Conservation (phyloP, 2,797 vertebrate genomes). For the Premnoplex brunnescens region DNA sequence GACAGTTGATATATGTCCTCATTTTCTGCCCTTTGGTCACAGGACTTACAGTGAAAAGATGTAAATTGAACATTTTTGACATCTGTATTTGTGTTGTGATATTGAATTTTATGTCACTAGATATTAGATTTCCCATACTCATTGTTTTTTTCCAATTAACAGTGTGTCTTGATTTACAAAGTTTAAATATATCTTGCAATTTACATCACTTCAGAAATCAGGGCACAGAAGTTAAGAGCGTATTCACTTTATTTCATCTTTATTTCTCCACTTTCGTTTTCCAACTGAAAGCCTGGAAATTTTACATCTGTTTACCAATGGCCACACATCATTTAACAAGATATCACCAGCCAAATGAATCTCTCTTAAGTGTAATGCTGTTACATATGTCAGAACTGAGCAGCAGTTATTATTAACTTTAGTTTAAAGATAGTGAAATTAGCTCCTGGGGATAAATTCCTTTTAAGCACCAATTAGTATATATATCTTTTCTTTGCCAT, state of each 20-base stretch:
- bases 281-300: neutral
- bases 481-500: neutral
- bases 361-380: neutral
- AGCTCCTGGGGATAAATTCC: constrained; percentile 15
- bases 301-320: constrained; percentile 36
- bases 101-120: neutral
- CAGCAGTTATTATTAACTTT: neutral
- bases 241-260: neutral
- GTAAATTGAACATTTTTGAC: neutral
- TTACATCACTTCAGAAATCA: neutral
- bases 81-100: neutral
- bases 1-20: neutral
- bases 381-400: neutral
- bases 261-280: constrained; percentile 3
- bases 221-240: neutral
- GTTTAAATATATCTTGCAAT: neutral
- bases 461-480: neutral
- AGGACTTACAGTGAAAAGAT: neutral
- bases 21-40: neutral
- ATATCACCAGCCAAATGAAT: constrained; percentile 5
- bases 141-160: neutral
- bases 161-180: neutral
- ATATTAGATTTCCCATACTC: neutral
- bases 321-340: neutral
- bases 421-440: constrained; percentile 21